A percentile compares a stretch with the other conserved stretches of the same genome.
These are phyloP conservation scores for Phainopepla nitens DNA, from an alignment of 2,113 vertebrate genomes.

Conservation along the genomic window DNA sequence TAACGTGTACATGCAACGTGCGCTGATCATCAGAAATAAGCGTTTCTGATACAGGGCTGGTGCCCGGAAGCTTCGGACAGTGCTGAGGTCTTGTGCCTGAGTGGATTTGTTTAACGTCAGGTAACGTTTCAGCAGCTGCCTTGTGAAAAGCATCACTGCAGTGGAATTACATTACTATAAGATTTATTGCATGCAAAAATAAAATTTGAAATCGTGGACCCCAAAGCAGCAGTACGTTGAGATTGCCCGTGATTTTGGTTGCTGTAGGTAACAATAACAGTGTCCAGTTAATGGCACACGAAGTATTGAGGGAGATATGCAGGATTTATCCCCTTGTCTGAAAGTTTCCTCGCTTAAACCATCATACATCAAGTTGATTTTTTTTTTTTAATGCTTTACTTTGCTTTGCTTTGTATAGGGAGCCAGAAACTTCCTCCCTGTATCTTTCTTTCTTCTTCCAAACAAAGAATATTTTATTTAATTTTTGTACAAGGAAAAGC, in stretches of 20 bases:
- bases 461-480: not conserved
- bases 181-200: not conserved
- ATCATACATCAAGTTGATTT: not conserved
- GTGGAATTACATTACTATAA: accelerated
- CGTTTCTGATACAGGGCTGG: not conserved
- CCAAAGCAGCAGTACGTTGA: not conserved
- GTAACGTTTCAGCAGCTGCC: not conserved
- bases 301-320: not conserved
- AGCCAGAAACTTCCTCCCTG: not conserved
- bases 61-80: not conserved
- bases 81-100: not conserved
- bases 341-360: not conserved
- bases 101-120: not conserved
- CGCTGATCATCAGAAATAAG: accelerated
- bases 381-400: not conserved
- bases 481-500: not conserved
- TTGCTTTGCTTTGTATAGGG: not conserved
- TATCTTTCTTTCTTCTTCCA: not conserved
- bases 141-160: not conserved
- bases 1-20: accelerated
- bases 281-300: too few relatives aligned
- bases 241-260: not conserved
- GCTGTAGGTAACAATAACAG: not conserved
- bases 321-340: not conserved
- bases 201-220: not conserved